A percentile compares a stretch with the other conserved stretches of the same genome.
Conservation (phyloP, 2,888 invertebrate species). For the Diaperis boleti region DNA sequence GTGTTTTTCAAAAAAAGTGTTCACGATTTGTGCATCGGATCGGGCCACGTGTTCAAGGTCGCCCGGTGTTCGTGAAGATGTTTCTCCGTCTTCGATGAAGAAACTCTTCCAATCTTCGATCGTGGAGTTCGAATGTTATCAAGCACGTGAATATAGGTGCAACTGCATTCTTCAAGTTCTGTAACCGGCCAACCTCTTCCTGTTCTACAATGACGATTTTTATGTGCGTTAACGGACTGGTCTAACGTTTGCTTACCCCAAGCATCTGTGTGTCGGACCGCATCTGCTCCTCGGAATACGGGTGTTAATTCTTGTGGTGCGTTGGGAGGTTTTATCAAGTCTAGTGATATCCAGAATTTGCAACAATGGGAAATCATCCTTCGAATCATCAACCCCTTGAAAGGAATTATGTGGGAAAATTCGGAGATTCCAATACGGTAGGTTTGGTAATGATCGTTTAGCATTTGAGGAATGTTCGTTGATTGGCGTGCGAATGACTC, state of each 20-base stretch:
- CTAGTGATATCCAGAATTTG: constrained; percentile 27
- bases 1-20: constrained; percentile 13
- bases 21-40: constrained; percentile 1
- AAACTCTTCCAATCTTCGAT: constrained; percentile 40
- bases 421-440: constrained; percentile 65
- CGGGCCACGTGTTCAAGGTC: constrained; percentile 34
- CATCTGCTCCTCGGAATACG: constrained; percentile 56
- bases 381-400: constrained; percentile 88
- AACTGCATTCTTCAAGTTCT: constrained; percentile 50
- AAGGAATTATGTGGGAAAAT: constrained; percentile 71
- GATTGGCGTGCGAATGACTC: background rate
- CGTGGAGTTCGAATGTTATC: constrained; percentile 35
- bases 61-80: constrained; percentile 33
- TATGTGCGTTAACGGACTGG: constrained; percentile 38
- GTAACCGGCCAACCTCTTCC: constrained; percentile 20
- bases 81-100: constrained; percentile 27
- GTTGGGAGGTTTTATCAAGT: too few species aligned
- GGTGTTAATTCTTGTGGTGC: constrained; percentile 42
- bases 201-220: constrained; percentile 32
- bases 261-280: constrained; percentile 59
- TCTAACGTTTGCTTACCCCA: constrained; percentile 49
- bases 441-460: background rate
- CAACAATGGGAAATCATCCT: constrained; percentile 83
- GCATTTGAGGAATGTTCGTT: background rate
- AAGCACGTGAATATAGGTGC: constrained; percentile 48